Evolutionary conservation across 2,113 vertebrate genomes (phyloP).

Genomic region (Pelvicachromis taeniatus): DNA sequence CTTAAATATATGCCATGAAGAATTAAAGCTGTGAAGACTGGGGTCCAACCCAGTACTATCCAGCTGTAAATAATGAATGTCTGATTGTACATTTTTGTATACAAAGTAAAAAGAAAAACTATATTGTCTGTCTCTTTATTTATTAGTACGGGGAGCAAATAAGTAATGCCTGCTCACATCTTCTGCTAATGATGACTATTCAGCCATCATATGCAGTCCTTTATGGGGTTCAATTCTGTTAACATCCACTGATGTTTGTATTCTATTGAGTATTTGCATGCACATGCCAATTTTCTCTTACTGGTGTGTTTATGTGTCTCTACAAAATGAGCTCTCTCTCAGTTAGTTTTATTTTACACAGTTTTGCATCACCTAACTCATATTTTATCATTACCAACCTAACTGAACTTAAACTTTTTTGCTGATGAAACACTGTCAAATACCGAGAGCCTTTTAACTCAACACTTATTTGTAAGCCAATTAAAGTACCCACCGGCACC

Average conservation of each 20-base stretch:
- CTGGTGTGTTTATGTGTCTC: not conserved
- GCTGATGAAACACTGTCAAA: constrained; percentile 12
- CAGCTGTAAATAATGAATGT: not conserved
- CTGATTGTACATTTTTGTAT: not conserved
- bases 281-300: not conserved
- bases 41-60: not conserved
- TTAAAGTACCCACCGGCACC: constrained; percentile 12
- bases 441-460: constrained; percentile 17
- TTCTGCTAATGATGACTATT: not conserved
- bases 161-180: too few species aligned
- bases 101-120: not conserved
- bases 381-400: not conserved
- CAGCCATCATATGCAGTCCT: not conserved
- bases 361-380: not conserved
- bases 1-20: not conserved
- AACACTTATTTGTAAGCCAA: constrained; percentile 11
- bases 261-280: not conserved
- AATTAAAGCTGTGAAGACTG: not conserved
- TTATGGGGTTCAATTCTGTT: not conserved
- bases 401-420: not conserved
- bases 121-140: not conserved
- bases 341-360: not conserved
- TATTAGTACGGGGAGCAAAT: not conserved
- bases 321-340: not conserved
- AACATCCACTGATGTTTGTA: not conserved